Evolutionary conservation across 2,113 vertebrate genomes (phyloP).

Genomic region (Alaudala cheleensis): DNA sequence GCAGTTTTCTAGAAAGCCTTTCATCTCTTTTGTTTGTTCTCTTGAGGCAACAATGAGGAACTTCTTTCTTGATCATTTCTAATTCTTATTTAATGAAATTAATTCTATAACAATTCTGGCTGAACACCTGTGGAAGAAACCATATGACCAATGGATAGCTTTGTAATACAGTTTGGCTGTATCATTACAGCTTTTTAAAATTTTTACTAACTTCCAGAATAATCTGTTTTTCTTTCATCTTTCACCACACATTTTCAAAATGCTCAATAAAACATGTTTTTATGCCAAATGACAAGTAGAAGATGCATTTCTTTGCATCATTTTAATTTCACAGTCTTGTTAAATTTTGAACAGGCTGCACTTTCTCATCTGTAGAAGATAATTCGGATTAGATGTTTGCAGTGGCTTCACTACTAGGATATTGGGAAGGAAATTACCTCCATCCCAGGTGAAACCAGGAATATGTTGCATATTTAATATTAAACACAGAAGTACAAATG

Average conservation of each 20-base stretch:
- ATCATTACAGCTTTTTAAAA: background rate
- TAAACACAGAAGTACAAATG: background rate
- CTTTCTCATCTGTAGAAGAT: background rate
- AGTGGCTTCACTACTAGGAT: background rate
- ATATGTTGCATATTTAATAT: background rate
- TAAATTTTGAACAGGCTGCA: background rate
- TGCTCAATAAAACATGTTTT: background rate
- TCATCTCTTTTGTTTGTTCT: background rate
- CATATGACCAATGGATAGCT: background rate
- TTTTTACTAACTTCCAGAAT: background rate
- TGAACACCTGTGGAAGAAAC: background rate
- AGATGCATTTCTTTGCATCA: background rate
- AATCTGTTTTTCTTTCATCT: background rate
- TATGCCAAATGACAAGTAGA: background rate
- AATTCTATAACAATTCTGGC: background rate
- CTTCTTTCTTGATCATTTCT: background rate
- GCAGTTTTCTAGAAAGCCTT: background rate
- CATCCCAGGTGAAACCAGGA: background rate
- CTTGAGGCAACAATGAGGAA: background rate
- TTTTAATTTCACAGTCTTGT: background rate
- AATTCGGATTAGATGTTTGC: background rate
- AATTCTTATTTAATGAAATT: background rate
- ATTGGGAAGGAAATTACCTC: background rate
- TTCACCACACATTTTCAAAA: background rate
- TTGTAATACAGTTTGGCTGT: background rate